Evolutionary conservation across 2,797 vertebrate genomes (phyloP), one percentile per base, ranked within the genome.

Genomic region (Agapornis canus): DNA sequence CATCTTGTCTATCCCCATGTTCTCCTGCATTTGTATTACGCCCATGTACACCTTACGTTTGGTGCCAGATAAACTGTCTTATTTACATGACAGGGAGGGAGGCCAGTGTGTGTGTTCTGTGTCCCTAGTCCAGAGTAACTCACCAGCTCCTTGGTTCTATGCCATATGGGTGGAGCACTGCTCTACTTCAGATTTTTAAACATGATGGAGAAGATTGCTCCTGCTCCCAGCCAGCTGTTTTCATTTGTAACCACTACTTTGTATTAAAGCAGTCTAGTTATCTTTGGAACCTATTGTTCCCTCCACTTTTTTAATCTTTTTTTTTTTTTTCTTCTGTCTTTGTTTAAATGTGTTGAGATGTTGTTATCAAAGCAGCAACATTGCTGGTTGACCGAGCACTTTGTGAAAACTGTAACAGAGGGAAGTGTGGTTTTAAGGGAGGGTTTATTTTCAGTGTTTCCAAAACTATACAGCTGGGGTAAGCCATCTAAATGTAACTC

Each of bases 281-380:
- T 93, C 94, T 92, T 96, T 92, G 72, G 77, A 90, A 64, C 43
- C 76, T 63, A 79, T 94, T 95, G 85, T 96, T 90, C 79, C 6
- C 31, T 77, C 40, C 35, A 32, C 48, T 57, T 56, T 61, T 79
- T 7, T 4, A 29, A 25, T 39, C 7, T n/a, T 76, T n/a, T 76
- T 73, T 37, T 86, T 81, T 35, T 35, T 35, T 9, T 80, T 54
- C 59, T 75, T 35, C 39, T 86, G 40, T 64, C 59, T 83, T 82
- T 95, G 86, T 95, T 89, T 92, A 31, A 93, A 60, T 66, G 37
- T 59, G 63, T 91, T 83, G 79, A 82, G 94, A 88, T 95, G 79
- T 39, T 72, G 59, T 91, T 90, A 83, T 59, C 87, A 88, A 92
- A 94, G 54, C 89, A 95, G 87, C 83, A 85, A 15, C 39, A 4